Evolutionary conservation across 2,113 vertebrate genomes (phyloP).

Genomic region (Nerophis lumbriciformis): DNA sequence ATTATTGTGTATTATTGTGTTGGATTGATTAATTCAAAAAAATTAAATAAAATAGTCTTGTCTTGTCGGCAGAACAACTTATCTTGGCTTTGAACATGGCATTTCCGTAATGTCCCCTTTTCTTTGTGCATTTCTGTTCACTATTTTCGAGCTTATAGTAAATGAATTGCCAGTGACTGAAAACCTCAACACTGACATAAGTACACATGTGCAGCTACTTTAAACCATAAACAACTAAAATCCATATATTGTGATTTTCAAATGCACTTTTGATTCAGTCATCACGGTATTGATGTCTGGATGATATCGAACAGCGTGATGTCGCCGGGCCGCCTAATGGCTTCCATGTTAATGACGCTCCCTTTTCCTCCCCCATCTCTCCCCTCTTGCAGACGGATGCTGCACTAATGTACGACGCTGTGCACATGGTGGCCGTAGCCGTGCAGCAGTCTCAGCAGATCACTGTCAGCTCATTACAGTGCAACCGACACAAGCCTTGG

Average conservation of each 20-base stretch:
- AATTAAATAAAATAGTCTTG: no score
- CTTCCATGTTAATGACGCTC: constrained; percentile 24
- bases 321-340: not conserved
- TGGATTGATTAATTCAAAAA: no score
- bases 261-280: not conserved
- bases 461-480: constrained; percentile 96
- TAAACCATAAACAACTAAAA: no score
- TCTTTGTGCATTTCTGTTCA: no score
- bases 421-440: constrained; percentile 94
- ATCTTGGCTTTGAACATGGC: no score
- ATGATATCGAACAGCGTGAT: constrained; percentile 4
- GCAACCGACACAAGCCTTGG: constrained; percentile 97
- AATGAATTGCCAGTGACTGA: no score
- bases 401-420: constrained; percentile 95
- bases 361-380: constrained; percentile 4
- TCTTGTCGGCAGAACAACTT: no score
- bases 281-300: not conserved
- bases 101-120: no score
- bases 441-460: constrained; percentile 98
- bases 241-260: not conserved
- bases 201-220: no score
- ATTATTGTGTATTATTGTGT: no score
- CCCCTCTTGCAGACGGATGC: constrained; percentile 82
- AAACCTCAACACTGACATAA: no score
- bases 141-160: no score